Conservation (phyloP, 2,797 vertebrate species). For the Falco columbarius region DNA sequence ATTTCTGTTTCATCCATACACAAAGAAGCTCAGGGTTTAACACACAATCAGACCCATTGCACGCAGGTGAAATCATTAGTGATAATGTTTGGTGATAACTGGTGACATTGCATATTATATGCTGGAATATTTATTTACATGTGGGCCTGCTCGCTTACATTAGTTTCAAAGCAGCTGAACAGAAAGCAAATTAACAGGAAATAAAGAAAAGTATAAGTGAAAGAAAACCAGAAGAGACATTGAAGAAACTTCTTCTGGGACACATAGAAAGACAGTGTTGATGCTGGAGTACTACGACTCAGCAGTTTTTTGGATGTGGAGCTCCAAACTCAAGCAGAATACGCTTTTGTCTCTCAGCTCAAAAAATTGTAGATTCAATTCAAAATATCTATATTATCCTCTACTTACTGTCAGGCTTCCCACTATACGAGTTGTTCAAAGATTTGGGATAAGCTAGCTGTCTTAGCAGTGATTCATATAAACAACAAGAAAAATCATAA, state of each 20-base stretch:
- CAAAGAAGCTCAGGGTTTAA: background rate
- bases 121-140: background rate
- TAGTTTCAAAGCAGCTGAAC: background rate
- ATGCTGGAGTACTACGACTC: background rate
- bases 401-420: background rate
- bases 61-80: background rate
- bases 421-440: background rate
- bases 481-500: slow-evolving; percentile 35
- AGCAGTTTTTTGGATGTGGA: background rate
- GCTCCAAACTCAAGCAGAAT: background rate
- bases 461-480: slow-evolving; percentile 21
- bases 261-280: background rate
- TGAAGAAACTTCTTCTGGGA: background rate
- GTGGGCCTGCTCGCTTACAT: background rate
- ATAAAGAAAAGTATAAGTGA: background rate
- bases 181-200: background rate
- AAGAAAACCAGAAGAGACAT: background rate
- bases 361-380: background rate
- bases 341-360: background rate
- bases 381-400: background rate
- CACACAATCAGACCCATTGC: background rate
- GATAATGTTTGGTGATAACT: too few species aligned
- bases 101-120: background rate
- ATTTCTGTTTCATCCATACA: background rate
- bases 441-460: background rate